A percentile compares a stretch with the other conserved stretches of the same genome.
Evolutionary conservation across 2,888 invertebrate species (phyloP).

Genomic region (Siphlonurus alternatus): DNA sequence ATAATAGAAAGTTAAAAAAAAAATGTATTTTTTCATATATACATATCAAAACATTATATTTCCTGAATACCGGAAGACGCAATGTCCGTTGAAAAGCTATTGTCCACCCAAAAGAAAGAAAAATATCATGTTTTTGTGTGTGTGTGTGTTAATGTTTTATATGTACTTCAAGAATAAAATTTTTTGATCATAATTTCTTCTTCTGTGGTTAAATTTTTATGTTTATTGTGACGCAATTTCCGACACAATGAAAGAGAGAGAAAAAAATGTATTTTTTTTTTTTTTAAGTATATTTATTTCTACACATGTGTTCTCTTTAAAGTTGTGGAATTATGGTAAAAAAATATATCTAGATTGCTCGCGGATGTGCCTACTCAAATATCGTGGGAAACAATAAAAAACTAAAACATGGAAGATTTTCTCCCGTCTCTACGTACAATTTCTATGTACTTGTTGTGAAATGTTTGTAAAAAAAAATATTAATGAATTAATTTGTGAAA

Average conservation of each 20-base stretch:
- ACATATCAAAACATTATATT: not conserved
- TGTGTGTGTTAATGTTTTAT: not conserved
- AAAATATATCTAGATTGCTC: not conserved
- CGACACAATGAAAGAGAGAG: not conserved
- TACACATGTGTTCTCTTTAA: not conserved
- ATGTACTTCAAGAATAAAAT: too few relatives aligned
- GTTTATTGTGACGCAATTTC: not conserved
- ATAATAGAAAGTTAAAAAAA: not conserved
- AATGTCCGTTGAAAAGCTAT: not conserved
- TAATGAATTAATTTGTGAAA: not conserved
- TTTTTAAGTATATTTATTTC: not conserved
- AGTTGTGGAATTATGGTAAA: not conserved
- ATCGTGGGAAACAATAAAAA: not conserved
- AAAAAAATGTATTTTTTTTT: not conserved
- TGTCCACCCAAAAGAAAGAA: not conserved
- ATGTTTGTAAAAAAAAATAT: not conserved
- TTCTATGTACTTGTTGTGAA: not conserved
- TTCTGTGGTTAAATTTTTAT: not conserved
- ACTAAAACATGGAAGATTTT: not conserved
- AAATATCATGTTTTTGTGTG: not conserved
- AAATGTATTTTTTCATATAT: not conserved
- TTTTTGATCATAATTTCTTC: not conserved
- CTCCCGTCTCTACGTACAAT: not conserved
- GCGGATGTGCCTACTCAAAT: not conserved
- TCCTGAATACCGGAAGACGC: not conserved